Evolutionary conservation across 2,888 invertebrate genomes (phyloP).

Genomic region (Bombyx huttoni): DNA sequence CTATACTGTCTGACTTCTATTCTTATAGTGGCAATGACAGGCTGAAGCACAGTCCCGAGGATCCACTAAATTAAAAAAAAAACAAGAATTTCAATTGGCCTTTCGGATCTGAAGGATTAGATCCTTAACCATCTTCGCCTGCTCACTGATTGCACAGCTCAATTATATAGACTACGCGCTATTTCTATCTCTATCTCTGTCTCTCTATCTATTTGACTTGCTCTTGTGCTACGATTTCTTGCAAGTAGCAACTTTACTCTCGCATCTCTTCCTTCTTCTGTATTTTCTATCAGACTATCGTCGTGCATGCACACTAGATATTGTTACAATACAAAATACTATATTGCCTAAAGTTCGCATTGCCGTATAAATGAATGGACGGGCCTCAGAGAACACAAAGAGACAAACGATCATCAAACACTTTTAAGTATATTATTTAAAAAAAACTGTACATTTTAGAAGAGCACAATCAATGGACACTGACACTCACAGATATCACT

Average conservation of each 20-base stretch:
- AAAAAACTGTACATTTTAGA: constrained; percentile 44
- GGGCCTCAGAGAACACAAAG: constrained; percentile 53
- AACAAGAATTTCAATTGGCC: constrained; percentile 24
- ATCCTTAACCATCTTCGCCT: constrained; percentile 54
- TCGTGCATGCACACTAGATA: constrained; percentile 73
- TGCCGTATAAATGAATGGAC: constrained; percentile 46
- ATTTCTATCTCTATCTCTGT: constrained; percentile 59
- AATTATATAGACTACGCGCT: constrained; percentile 62
- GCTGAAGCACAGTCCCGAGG: constrained; percentile 56
- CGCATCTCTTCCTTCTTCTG: constrained; percentile 65
- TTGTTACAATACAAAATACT: constrained; percentile 66
- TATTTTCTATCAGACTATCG: constrained; percentile 64
- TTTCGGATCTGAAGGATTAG: constrained; percentile 50
- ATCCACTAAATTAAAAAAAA: constrained; percentile 41
- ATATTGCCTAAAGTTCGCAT: constrained; percentile 61
- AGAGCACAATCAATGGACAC: constrained; percentile 52
- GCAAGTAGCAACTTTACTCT: constrained; percentile 65
- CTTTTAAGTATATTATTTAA: constrained; percentile 39
- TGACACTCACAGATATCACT: constrained; percentile 63
- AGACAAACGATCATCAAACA: constrained; percentile 41
- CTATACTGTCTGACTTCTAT: constrained; percentile 59
- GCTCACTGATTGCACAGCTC: constrained; percentile 60
- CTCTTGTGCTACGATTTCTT: constrained; percentile 64
- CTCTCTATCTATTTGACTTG: constrained; percentile 64
- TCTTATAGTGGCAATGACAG: constrained; percentile 65